Conservation (phyloP, 2,113 vertebrate species). For the Solea solea region DNA sequence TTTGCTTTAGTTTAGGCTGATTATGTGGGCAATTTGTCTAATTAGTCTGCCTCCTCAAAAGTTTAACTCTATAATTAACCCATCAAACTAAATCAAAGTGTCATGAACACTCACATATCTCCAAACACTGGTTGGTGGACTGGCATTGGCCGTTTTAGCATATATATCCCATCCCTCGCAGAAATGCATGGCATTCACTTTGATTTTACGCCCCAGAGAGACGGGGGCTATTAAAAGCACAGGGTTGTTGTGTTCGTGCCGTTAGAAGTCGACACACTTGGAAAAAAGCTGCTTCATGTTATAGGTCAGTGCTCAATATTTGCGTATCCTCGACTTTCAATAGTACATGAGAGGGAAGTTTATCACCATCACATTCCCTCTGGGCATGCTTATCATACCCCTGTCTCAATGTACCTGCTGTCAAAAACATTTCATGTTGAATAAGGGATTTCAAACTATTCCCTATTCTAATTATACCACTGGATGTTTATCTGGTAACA, state of each 20-base stretch:
- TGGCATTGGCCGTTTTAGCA: too few species aligned
- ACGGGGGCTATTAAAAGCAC: background rate
- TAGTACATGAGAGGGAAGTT: conserved; percentile 2
- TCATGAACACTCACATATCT: too few species aligned
- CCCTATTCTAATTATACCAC: conserved; percentile 59
- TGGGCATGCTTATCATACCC: background rate
- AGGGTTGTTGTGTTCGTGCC: background rate
- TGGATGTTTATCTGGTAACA: conserved; percentile 60
- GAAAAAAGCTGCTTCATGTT: background rate
- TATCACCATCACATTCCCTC: background rate
- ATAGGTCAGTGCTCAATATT: background rate
- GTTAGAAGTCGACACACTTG: background rate
- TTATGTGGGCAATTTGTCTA: too few species aligned
- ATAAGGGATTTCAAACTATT: conserved; percentile 45
- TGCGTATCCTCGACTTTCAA: background rate
- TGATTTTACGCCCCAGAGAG: background rate
- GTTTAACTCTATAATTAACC: too few species aligned
- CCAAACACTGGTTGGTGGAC: too few species aligned
- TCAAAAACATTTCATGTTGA: conserved; percentile 43
- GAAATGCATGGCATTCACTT: background rate
- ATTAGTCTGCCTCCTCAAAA: too few species aligned
- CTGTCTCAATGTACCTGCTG: conserved; percentile 6
- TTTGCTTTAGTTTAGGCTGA: too few species aligned
- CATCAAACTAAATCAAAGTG: too few species aligned
- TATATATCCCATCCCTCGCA: background rate